These are phyloP conservation scores for Protophormia terraenovae DNA, from an alignment of 2,888 invertebrate species.

Conservation along the genomic window DNA sequence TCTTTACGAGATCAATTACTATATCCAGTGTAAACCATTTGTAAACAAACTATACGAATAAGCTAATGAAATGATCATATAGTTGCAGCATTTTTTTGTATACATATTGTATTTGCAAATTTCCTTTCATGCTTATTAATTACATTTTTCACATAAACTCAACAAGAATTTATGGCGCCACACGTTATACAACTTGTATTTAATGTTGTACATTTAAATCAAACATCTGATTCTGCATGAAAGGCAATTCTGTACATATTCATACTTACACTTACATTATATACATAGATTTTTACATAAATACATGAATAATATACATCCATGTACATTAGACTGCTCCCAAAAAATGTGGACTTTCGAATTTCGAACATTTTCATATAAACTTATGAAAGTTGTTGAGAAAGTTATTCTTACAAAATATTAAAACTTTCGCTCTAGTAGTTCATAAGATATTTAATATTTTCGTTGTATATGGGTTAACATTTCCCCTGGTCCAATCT, in stretches of 20 bases:
- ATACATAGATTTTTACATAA: constrained; percentile 26
- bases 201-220: constrained; percentile 66
- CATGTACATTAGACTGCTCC: too few species aligned
- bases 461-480: too few species aligned
- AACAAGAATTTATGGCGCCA: constrained; percentile 68
- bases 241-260: constrained; percentile 22
- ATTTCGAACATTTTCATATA: too few species aligned
- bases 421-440: too few species aligned
- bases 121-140: constrained; percentile 65
- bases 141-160: constrained; percentile 58
- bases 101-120: constrained; percentile 30
- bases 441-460: too few species aligned
- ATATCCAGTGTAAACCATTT: not conserved
- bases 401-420: too few species aligned
- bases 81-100: not conserved
- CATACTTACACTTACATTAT: constrained; percentile 7
- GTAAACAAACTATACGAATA: not conserved
- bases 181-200: constrained; percentile 65
- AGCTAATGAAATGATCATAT: not conserved
- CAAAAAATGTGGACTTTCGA: too few species aligned
- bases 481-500: too few species aligned
- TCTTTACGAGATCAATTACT: too few species aligned
- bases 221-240: constrained; percentile 67
- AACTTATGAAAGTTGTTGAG: too few species aligned
- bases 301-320: constrained; percentile 18